A percentile compares a stretch with the other conserved stretches of the same genome.
Evolutionary conservation across 2,888 invertebrate genomes (phyloP).

Genomic region (Mesochorus sp.): DNA sequence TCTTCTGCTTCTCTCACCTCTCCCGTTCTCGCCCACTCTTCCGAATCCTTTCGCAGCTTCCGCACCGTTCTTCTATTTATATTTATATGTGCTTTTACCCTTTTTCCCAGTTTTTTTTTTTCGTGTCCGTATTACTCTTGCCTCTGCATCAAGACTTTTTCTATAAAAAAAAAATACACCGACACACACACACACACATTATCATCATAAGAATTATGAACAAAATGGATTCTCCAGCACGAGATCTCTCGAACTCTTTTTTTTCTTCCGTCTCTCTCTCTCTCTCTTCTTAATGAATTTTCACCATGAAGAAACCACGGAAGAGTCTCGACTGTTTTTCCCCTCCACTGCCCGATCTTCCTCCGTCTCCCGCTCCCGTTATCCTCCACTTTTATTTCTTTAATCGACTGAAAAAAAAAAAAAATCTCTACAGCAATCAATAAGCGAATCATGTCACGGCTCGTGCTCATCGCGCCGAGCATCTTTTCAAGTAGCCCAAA

Average conservation of each 20-base stretch:
- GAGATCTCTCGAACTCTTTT: too few species aligned
- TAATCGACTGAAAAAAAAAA: too few species aligned
- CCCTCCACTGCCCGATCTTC: too few species aligned
- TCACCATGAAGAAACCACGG: too few species aligned
- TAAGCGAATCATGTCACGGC: constrained; percentile 69
- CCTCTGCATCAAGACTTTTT: constrained; percentile 18
- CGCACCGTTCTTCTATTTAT: constrained; percentile 17
- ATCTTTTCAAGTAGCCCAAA: constrained; percentile 44
- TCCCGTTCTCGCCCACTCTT: constrained; percentile 36
- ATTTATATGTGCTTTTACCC: constrained; percentile 19
- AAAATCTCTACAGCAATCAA: constrained; percentile 44
- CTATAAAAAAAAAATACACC: too few species aligned
- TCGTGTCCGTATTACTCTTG: neutral
- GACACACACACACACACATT: too few species aligned
- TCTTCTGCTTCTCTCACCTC: constrained; percentile 53
- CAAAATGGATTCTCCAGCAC: too few species aligned
- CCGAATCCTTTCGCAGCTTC: constrained; percentile 29
- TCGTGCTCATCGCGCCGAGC: constrained; percentile 1
- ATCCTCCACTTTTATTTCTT: neutral
- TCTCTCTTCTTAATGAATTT: too few species aligned
- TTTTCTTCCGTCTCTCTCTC: too few species aligned
- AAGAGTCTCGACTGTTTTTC: too few species aligned
- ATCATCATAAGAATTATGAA: too few species aligned
- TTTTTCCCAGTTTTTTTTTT: constrained; percentile 36
- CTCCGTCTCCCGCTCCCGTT: neutral